Conservation (phyloP, 2,797 vertebrate genomes). For the Brotogeris chrysoptera region DNA sequence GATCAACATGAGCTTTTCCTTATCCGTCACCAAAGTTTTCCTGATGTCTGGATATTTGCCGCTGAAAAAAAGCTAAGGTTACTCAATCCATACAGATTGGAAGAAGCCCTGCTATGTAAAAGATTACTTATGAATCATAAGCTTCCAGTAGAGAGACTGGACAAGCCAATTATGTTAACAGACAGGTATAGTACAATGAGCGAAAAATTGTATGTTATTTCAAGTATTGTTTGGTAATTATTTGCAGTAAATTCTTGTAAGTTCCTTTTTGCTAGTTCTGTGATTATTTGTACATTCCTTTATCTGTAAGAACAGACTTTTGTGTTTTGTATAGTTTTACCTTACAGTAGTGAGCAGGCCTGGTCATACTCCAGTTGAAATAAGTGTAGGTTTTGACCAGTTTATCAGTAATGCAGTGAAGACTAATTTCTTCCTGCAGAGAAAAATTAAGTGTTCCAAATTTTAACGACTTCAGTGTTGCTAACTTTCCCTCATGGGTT, state of each 20-base stretch:
- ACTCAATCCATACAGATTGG: constrained; percentile 91
- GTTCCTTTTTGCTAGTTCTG: background rate
- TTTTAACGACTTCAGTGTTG: background rate
- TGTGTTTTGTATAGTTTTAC: background rate
- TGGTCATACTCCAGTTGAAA: background rate
- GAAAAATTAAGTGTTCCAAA: background rate
- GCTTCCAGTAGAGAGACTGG: constrained; percentile 85
- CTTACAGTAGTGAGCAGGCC: background rate
- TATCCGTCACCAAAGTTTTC: constrained; percentile 86
- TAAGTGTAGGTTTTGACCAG: background rate
- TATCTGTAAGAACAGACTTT: background rate
- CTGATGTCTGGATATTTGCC: constrained; percentile 88
- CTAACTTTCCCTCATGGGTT: background rate
- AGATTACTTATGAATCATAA: constrained; percentile 90
- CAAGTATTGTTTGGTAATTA: background rate
- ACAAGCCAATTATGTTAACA: constrained; percentile 86
- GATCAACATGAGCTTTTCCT: constrained; percentile 76
- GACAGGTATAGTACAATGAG: constrained; percentile 82
- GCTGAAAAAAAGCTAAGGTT: constrained; percentile 84
- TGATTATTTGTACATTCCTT: background rate
- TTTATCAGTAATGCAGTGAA: background rate
- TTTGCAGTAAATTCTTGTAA: background rate
- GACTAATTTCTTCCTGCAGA: background rate
- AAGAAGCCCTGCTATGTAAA: constrained; percentile 91
- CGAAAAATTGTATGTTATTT: background rate